Evolutionary conservation across 23 tunicate species (phyloP).

Genomic region (Halocynthia aurantium): DNA sequence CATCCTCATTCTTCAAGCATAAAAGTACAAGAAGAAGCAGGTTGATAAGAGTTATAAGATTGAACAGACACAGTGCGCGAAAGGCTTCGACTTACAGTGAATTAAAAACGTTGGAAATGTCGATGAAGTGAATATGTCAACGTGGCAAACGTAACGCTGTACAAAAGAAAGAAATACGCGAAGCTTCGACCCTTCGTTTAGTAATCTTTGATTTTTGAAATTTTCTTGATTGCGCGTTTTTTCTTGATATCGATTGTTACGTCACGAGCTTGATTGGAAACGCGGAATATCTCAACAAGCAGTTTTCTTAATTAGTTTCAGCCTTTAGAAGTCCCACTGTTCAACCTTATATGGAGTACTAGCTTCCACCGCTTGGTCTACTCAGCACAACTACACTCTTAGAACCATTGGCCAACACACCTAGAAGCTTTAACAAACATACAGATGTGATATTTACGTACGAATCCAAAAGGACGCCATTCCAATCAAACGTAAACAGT

Average conservation of each 20-base stretch:
- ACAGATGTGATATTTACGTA: too few relatives aligned
- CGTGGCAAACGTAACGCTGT: background rate
- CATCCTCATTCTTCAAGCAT: too few relatives aligned
- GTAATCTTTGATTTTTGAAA: background rate
- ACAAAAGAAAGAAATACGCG: background rate
- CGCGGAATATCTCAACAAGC: too few relatives aligned
- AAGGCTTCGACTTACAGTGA: too few relatives aligned
- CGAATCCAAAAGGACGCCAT: too few relatives aligned
- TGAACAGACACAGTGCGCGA: too few relatives aligned
- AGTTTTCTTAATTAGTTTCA: background rate
- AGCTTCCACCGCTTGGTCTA: background rate
- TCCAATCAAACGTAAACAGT: too few relatives aligned
- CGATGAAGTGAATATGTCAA: background rate
- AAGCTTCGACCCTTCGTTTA: background rate
- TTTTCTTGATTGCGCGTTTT: conserved; percentile 9
- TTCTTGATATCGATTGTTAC: background rate
- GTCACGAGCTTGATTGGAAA: background rate
- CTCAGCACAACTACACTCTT: background rate
- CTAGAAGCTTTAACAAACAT: too few relatives aligned
- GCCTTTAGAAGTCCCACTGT: background rate
- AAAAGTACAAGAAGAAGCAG: too few relatives aligned
- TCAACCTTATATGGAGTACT: background rate
- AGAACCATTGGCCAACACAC: too few relatives aligned
- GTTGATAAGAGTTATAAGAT: too few relatives aligned
- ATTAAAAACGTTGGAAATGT: background rate